Base-by-base conservation (phyloP, 2,888 invertebrate species). In the Cataglyphis cursor region DNA sequence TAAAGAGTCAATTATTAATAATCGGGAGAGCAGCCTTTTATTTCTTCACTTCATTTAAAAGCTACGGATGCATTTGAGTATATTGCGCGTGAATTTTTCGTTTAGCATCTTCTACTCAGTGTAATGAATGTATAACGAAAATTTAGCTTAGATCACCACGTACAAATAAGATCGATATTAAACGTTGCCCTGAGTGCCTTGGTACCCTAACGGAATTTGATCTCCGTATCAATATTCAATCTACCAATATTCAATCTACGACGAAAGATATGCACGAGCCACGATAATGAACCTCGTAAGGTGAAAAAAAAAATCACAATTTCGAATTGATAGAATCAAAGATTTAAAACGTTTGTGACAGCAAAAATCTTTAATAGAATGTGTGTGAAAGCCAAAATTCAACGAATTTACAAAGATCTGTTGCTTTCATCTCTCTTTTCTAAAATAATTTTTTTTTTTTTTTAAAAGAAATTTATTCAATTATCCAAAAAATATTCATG, bases 121-220 rank as follows among this genome's bases (percentile, higher is more conserved):
- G 85, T 90, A 90, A 88, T 90, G 90, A 88, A 90, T 87, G 87
- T 90, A 88, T 87, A 92, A 92, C 87, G 88, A 90, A 92, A 91
- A 84, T 90, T 24, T 24, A 92, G 90, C 89, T 91, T 92, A 92
- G 88, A 91, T 92, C 88, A 85, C 90, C 48, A 51, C 89, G 89
- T 92, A 91, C 86, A 92, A 93, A 92, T 92, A 89, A 93, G 89
- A 93, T 92, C 91, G 90, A 92, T 91, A 91, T 92, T 89, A 88
- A 91, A 91, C 91, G 91, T 92, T 93, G 93, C 92, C 93, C 93
- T 92, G 93, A 93, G 93, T 93, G 93, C 93, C 92, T 93, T 93
- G 92, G 90, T 92, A 93, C 92, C 92, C 89, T 91, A 91, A 91
- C 90, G 88, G 88, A 90, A 90, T 84, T 86, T 76, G 81, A 83